A percentile compares a stretch with the other conserved stretches of the same genome.
These are phyloP conservation scores for Dimorphilus gyrociliatus DNA, from an alignment of 2,888 invertebrate genomes.

Conservation along the genomic window DNA sequence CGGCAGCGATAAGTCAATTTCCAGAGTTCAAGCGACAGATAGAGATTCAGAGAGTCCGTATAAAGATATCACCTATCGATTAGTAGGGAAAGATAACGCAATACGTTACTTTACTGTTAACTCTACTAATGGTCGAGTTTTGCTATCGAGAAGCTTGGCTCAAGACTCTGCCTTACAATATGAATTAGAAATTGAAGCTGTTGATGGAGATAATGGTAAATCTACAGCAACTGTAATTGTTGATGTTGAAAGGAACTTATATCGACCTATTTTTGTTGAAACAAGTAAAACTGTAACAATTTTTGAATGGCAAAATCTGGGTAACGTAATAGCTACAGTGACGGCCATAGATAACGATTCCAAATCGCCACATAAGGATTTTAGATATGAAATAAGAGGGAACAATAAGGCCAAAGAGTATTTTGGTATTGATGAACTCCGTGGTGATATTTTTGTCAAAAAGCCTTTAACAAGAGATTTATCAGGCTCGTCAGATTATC, in stretches of 20 bases:
- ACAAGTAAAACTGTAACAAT: conserved; percentile 12
- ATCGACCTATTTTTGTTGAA: conserved; percentile 8
- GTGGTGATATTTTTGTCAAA: conserved; percentile 10
- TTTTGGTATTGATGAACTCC: conserved; percentile 11
- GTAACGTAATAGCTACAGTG: conserved; percentile 14
- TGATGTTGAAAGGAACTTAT: conserved; percentile 10
- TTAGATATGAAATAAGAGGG: conserved; percentile 17
- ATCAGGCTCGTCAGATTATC: too few species aligned
- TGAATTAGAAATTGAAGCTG: too few species aligned
- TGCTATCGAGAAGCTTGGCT: too few species aligned
- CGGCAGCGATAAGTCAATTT: conserved; percentile 6
- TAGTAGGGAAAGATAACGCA: too few species aligned
- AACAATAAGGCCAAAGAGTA: conserved; percentile 6
- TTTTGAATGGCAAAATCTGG: conserved; percentile 17
- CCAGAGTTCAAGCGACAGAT: conserved; percentile 7
- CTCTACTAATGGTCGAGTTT: too few species aligned
- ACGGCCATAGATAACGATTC: conserved; percentile 19
- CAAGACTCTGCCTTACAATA: too few species aligned
- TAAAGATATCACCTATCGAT: too few species aligned
- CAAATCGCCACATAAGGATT: conserved; percentile 17
- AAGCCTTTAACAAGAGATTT: too few species aligned
- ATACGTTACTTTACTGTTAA: too few species aligned
- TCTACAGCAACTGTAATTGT: conserved; percentile 19
- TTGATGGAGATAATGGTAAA: too few species aligned
- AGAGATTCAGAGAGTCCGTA: too few species aligned